Conservation (phyloP, 2,113 vertebrate species). For the Amphilophus citrinellus region DNA sequence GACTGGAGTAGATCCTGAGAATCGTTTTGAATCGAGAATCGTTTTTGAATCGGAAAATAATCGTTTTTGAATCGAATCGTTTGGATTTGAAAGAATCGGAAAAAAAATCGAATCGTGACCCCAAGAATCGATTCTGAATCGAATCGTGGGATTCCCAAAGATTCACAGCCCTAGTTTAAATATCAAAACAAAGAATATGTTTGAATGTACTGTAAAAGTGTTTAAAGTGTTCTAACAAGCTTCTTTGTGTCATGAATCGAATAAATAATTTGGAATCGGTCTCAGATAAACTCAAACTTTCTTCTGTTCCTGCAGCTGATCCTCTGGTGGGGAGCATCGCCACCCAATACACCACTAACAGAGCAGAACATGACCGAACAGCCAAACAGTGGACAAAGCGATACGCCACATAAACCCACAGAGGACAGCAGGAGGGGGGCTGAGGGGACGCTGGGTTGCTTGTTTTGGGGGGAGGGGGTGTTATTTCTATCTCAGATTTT, state of each 20-base stretch:
- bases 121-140: no score
- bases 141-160: no score
- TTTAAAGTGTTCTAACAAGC: no score
- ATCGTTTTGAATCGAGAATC: no score
- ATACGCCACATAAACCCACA: constrained; percentile 93
- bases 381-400: constrained; percentile 98
- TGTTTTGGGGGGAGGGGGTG: constrained; percentile 59
- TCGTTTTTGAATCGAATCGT: no score
- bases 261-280: no score
- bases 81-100: no score
- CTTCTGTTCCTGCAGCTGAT: constrained; percentile 83
- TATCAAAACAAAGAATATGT: background rate
- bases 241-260: no score
- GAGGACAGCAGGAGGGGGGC: constrained; percentile 74
- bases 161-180: no score
- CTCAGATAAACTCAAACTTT: background rate
- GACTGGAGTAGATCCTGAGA: no score
- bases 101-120: no score
- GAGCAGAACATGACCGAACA: constrained; percentile 96
- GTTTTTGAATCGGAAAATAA: no score
- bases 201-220: background rate
- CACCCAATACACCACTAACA: constrained; percentile 97
- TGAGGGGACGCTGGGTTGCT: constrained; percentile 9
- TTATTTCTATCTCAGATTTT: constrained; percentile 98
- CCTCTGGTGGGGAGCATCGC: constrained; percentile 97